These are phyloP conservation scores for Omphaloscelis lunosa DNA, from an alignment of 2,888 invertebrate genomes.

Conservation along the genomic window DNA sequence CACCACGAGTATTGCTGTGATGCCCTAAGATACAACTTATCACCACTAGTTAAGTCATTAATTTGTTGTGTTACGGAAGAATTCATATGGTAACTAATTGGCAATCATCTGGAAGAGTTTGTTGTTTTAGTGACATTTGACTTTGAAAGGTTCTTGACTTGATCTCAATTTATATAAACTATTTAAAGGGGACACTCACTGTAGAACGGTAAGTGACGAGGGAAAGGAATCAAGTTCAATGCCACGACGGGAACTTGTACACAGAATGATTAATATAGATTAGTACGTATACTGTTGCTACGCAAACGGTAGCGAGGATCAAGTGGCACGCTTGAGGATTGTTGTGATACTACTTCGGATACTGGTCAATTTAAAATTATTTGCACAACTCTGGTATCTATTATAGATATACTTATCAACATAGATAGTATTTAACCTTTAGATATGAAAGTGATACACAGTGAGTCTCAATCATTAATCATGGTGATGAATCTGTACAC, in stretches of 20 bases:
- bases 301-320: background rate
- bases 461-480: background rate
- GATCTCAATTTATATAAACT: background rate
- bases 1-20: slow-evolving; percentile 48
- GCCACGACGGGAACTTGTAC: background rate
- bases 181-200: slow-evolving; percentile 14
- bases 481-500: slow-evolving; percentile 10
- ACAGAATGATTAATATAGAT: background rate
- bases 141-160: background rate
- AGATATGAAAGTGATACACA: background rate
- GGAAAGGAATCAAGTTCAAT: slow-evolving; percentile 1
- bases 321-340: slow-evolving; percentile 3
- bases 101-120: slow-evolving; percentile 19
- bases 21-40: slow-evolving; percentile 51
- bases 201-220: background rate
- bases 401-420: slow-evolving; percentile 4
- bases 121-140: slow-evolving; percentile 8
- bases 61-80: slow-evolving; percentile 16
- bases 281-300: slow-evolving; percentile 18
- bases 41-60: slow-evolving; percentile 17
- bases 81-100: slow-evolving; percentile 35
- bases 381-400: slow-evolving; percentile 13
- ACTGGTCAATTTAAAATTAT: slow-evolving; percentile 10
- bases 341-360: background rate
- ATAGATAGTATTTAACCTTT: background rate